phyloP scores from a whole-genome alignment of 2,797 vertebrate genomes.

The Urosaurus nigricauda region DNA sequence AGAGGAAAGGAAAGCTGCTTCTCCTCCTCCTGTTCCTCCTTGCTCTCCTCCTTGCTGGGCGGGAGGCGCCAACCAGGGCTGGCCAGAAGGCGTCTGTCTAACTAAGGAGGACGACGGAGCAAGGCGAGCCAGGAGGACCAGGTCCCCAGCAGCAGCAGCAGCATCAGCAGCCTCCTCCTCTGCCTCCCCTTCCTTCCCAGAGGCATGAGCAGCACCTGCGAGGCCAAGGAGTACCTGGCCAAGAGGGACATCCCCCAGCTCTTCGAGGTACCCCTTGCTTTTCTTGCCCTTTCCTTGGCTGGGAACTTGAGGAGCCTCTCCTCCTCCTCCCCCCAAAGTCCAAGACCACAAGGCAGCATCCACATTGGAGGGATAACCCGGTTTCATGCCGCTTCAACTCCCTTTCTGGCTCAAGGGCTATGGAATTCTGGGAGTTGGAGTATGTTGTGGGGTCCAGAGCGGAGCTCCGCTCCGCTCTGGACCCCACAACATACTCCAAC shows the following conservation, averaged over 20 bases:
- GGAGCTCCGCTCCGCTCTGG: no score
- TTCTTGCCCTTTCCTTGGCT: no score
- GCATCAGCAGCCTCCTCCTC: background rate
- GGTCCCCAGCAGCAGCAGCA: no score
- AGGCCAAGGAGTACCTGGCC: constrained; percentile 95
- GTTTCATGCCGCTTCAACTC: no score
- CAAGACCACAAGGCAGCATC: no score
- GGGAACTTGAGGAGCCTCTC: no score
- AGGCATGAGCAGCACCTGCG: constrained; percentile 92
- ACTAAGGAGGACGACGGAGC: background rate
- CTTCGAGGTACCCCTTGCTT: constrained; percentile 98
- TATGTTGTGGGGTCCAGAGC: no score
- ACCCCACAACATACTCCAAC: no score
- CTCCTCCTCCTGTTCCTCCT: no score
- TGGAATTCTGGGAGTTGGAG: no score
- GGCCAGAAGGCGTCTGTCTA: background rate
- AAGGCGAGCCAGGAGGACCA: background rate
- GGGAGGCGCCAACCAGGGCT: background rate
- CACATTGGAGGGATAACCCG: no score
- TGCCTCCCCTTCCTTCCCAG: constrained; percentile 14
- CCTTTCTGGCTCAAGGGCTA: no score
- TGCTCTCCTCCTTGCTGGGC: background rate
- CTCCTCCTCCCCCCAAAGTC: background rate
- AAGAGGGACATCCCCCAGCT: constrained; percentile 96
- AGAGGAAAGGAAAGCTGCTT: constrained; percentile 14